Evolutionary conservation across 53 echinoderm and acorn worm species (phyloP).

Genomic region (Paelopatides confundens): DNA sequence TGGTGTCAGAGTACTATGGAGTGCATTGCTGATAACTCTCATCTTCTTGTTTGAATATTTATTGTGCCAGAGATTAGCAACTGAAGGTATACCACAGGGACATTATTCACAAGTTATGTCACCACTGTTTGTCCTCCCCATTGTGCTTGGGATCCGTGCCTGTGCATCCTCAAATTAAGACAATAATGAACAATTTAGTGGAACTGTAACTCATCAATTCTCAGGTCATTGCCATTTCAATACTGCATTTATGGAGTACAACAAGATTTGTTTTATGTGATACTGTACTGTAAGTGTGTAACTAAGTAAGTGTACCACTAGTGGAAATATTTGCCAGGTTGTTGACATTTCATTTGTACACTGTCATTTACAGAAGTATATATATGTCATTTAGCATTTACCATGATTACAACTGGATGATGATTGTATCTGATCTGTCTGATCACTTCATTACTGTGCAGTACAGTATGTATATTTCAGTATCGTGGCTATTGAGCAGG

Average conservation of each 20-base stretch:
- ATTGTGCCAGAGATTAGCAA: slow-evolving; percentile 78
- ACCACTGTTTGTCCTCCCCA: slow-evolving; percentile 78
- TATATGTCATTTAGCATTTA: no score
- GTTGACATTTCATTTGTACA: no score
- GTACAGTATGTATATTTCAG: no score
- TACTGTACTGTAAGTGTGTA: no score
- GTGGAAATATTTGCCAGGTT: neutral
- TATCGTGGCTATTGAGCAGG: no score
- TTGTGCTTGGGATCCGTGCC: slow-evolving; percentile 75
- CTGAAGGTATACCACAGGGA: slow-evolving; percentile 65
- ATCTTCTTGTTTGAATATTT: slow-evolving; percentile 70
- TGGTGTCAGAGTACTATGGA: slow-evolving; percentile 85
- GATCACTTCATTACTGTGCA: no score
- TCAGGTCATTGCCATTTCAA: neutral
- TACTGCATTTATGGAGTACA: neutral
- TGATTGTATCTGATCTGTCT: no score
- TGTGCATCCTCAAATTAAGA: slow-evolving; percentile 57
- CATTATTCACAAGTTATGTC: slow-evolving; percentile 77
- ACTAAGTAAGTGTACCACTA: no score
- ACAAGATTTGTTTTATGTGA: neutral
- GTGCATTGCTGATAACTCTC: slow-evolving; percentile 78
- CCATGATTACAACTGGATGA: no score
- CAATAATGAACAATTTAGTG: neutral
- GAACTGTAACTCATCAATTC: neutral
- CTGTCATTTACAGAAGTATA: no score